Evolutionary conservation across 1,140 invertebrate genomes (phyloP), one percentile per base, ranked within the genome.

Genomic region (Bombyx mandarina): DNA sequence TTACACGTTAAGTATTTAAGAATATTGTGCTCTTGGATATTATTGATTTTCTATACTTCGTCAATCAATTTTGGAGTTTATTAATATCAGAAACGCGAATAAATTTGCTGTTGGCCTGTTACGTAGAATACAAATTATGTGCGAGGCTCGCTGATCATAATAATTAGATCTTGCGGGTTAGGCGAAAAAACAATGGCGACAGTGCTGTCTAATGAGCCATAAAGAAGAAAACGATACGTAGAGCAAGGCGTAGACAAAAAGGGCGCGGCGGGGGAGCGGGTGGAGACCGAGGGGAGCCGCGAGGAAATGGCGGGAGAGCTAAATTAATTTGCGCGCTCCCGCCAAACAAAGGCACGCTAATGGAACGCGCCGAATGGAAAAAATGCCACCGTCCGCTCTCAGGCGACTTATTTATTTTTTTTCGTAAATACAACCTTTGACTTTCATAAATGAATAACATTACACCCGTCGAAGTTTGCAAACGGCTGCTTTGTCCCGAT

Each of bases 181-280:
- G 69, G 73, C 75, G 68, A 71, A 83, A 82, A 83, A 84, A 86
- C 82, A 86, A 86, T 83, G 79, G 83, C 74, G 73, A 81, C 83
- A 79, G 78, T 78, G 78, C 76, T 84, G 77, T 74, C 78, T 87
- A 87, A 87, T 87, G 83, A 87, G 83, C 82, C 83, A 87, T 87
- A 85, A 87, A 87, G 82, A 85, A 87, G 83, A 87, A 87, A 85
- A 79, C 82, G 84, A 84, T 85, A 87, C 84, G 82, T 87, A 82
- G 80, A 82, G 82, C 75, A 78, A 82, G 75, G 78, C 82, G 76
- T 85, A 87, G 84, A 85, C 84, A 85, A 87, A 77, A 72, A 77
- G 79, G 74, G 76, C 71, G 73, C 76, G 75, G 62, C 66, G 75
- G 80, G 52, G 73, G 76, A 59, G 68, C 58, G 67, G 66, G 61